A percentile compares a stretch with the other conserved stretches of the same genome.
Evolutionary conservation across 2,113 vertebrate genomes (phyloP).

Genomic region (Struthidea cinerea): DNA sequence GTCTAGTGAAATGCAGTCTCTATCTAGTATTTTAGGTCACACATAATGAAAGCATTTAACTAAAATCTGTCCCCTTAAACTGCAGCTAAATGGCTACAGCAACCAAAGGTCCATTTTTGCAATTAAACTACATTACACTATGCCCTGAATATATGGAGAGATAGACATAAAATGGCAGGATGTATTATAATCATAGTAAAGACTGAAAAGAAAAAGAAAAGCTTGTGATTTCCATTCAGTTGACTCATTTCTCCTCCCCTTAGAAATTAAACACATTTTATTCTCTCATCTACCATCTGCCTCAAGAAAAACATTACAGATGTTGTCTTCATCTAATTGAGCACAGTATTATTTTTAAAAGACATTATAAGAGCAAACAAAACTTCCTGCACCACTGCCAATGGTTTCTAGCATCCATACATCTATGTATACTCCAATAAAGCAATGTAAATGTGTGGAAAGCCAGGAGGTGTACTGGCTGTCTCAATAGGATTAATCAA

Average conservation of each 20-base stretch:
- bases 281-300: neutral
- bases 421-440: neutral
- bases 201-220: neutral
- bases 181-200: neutral
- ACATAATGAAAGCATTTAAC: neutral
- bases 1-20: neutral
- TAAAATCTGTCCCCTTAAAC: neutral
- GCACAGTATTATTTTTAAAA: neutral
- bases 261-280: neutral
- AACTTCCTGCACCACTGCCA: neutral
- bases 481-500: slow-evolving; percentile 38
- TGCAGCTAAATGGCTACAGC: neutral
- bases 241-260: neutral
- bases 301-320: neutral
- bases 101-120: neutral
- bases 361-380: neutral
- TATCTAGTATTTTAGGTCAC: neutral
- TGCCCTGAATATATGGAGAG: neutral
- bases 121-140: neutral
- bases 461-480: neutral
- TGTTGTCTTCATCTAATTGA: neutral
- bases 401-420: neutral
- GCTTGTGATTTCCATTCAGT: neutral
- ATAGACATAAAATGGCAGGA: neutral
- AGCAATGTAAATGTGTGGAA: neutral